Evolutionary conservation across 1,140 invertebrate genomes (phyloP).

Genomic region (Copidosoma floridanum): DNA sequence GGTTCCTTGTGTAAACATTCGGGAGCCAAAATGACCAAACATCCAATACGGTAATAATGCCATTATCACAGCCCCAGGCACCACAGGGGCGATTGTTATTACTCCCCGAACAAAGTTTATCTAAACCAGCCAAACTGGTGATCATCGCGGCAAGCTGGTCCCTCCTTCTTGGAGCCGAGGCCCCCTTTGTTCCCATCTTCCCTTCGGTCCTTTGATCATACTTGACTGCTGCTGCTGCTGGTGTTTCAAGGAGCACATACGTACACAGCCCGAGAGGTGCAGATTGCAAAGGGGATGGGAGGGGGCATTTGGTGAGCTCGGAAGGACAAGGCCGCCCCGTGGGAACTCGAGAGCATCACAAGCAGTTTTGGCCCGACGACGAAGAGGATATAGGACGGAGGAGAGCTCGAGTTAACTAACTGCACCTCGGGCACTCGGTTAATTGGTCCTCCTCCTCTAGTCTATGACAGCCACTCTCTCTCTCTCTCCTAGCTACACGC

Average conservation of each 20-base stretch:
- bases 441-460: neutral
- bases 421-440: conserved; percentile 10
- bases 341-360: conserved; percentile 10
- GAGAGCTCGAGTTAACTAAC: conserved; percentile 15
- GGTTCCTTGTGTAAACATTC: too few relatives aligned
- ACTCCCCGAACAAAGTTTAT: neutral
- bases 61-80: neutral
- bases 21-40: neutral
- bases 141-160: neutral
- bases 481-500: neutral
- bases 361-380: neutral
- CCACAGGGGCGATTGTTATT: neutral
- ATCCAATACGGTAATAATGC: neutral
- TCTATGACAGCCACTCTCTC: neutral
- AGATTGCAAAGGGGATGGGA: conserved; percentile 3
- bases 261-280: neutral
- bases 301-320: conserved; percentile 3
- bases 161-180: too few relatives aligned
- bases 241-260: neutral
- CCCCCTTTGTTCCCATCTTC: too few relatives aligned
- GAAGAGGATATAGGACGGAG: neutral
- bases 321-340: conserved; percentile 10
- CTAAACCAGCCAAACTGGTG: neutral
- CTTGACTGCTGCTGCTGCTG: neutral
- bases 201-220: too few relatives aligned